Percentiles rank a stretch among this genome's conserved stretches.
These are phyloP conservation scores for Acanthoscelides obtectus DNA, from an alignment of 2,888 invertebrate species.

Conservation along the genomic window DNA sequence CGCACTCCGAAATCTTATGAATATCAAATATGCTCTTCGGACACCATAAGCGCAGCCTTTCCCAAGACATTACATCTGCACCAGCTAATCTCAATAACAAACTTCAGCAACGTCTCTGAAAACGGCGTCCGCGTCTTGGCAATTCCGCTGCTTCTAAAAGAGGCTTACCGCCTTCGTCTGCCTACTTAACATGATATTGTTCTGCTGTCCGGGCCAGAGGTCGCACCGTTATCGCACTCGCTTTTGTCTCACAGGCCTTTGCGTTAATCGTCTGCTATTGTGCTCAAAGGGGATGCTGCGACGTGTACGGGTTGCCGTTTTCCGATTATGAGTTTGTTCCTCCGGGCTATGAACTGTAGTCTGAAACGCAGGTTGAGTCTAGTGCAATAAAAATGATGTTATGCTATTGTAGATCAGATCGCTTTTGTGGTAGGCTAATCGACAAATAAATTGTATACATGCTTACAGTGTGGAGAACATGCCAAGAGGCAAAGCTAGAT, in stretches of 20 bases:
- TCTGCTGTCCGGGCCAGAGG: background rate
- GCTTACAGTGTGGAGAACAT: no score
- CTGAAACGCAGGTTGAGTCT: no score
- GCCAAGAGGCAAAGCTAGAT: no score
- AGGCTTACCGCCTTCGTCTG: background rate
- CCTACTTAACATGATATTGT: background rate
- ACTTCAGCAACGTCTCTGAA: background rate
- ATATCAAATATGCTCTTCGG: no score
- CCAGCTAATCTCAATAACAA: background rate
- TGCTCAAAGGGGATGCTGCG: background rate
- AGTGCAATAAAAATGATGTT: no score
- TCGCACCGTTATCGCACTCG: background rate
- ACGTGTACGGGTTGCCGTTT: background rate
- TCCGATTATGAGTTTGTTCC: no score
- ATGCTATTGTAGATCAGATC: no score
- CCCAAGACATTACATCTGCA: background rate
- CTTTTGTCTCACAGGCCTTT: background rate
- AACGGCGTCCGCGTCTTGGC: background rate
- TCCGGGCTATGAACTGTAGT: no score
- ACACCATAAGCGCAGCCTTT: no score
- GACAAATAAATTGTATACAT: no score
- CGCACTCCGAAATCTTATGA: no score
- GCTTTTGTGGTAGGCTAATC: no score
- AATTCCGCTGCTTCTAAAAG: background rate
- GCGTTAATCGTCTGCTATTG: background rate